Evolutionary conservation across 2,888 invertebrate genomes (phyloP).

Genomic region (Cheilosia vernalis): DNA sequence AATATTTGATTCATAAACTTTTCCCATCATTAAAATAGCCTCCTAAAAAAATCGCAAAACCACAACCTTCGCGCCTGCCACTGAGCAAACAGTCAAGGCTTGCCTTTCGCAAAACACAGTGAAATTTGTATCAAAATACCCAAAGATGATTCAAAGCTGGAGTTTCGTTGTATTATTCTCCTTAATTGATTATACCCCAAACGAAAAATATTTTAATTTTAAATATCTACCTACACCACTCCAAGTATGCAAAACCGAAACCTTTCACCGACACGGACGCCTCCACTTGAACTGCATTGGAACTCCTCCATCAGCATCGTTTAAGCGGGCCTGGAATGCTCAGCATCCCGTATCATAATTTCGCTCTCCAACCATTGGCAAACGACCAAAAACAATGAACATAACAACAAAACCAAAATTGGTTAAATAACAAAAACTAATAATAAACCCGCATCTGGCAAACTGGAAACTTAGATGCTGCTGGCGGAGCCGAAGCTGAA

Average conservation of each 20-base stretch:
- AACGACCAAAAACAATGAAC: constrained; percentile 20
- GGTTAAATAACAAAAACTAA: constrained; percentile 68
- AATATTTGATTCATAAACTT: no score
- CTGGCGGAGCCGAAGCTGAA: neutral
- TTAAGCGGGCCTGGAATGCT: constrained; percentile 36
- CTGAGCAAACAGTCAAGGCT: neutral
- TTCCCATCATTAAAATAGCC: no score
- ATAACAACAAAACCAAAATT: constrained; percentile 18
- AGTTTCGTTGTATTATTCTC: neutral
- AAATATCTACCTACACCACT: neutral
- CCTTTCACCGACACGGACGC: constrained; percentile 63
- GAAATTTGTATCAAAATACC: neutral
- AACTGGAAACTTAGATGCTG: constrained; percentile 11
- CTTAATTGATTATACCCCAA: neutral
- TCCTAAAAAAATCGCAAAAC: neutral
- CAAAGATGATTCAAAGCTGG: constrained; percentile 8
- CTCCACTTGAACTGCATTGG: constrained; percentile 34
- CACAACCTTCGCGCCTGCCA: neutral
- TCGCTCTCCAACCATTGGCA: constrained; percentile 46
- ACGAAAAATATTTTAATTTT: neutral
- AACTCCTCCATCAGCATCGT: constrained; percentile 2
- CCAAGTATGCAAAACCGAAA: constrained; percentile 46
- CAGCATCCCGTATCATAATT: constrained; percentile 48
- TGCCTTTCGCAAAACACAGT: neutral
- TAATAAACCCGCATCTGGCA: constrained; percentile 25